phyloP scores from a whole-genome alignment of 2,888 invertebrate species.

The Aphodius granarius region DNA sequence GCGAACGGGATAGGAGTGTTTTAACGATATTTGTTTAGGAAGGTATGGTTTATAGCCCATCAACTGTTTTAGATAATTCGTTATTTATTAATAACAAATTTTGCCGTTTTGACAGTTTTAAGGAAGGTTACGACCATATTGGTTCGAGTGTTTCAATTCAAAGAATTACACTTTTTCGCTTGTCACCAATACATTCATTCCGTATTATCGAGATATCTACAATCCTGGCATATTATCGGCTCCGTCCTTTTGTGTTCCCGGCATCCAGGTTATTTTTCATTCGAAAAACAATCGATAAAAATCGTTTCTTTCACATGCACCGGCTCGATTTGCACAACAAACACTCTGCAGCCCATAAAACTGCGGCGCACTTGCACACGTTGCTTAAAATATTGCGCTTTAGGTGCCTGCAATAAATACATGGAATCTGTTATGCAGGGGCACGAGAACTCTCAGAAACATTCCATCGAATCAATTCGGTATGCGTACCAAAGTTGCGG shows the following conservation, averaged over 20 bases:
- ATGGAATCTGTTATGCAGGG: neutral
- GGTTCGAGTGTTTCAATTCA: too few species aligned
- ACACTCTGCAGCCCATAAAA: neutral
- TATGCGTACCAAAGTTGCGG: neutral
- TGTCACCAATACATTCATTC: neutral
- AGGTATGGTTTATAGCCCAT: neutral
- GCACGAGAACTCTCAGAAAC: neutral
- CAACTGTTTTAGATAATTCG: neutral
- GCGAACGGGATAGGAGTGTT: neutral
- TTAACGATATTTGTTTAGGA: constrained; percentile 16
- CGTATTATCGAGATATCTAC: neutral
- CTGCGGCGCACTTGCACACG: neutral
- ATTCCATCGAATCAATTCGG: neutral
- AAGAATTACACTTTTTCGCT: too few species aligned
- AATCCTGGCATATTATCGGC: neutral
- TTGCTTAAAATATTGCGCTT: neutral
- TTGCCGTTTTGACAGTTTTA: neutral
- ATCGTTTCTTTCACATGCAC: neutral
- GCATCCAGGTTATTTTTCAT: neutral
- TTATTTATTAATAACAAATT: neutral
- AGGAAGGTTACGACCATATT: too few species aligned
- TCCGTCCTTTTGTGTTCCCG: too few species aligned
- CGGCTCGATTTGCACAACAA: neutral
- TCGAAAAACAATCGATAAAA: neutral
- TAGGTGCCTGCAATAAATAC: neutral